Evolutionary conservation across 1,140 invertebrate genomes (phyloP).

Genomic region (Plutomurus gul): DNA sequence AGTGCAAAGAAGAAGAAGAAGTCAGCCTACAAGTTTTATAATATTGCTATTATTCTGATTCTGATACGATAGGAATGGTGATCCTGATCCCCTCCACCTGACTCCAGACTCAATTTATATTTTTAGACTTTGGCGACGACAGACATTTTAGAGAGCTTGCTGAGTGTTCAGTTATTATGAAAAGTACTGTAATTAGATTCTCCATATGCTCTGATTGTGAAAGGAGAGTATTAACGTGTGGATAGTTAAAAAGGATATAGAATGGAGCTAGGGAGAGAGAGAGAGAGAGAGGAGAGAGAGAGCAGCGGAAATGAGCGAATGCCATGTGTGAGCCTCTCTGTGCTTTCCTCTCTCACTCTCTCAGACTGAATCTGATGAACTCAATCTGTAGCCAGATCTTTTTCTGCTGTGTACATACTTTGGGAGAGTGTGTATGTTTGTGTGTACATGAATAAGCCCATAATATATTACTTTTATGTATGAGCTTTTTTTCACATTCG

Average conservation of each 20-base stretch:
- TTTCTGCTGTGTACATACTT: neutral
- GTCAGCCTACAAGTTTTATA: neutral
- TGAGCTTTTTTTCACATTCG: conserved; percentile 1
- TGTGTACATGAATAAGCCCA: neutral
- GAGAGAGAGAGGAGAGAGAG: too few species aligned
- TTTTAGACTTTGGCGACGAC: conserved; percentile 35
- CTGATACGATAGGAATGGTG: neutral
- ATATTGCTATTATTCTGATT: neutral
- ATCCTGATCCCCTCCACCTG: neutral
- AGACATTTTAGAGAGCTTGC: conserved; percentile 1
- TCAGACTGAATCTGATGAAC: neutral
- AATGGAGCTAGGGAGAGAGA: neutral
- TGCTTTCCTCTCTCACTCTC: neutral
- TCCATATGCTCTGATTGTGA: conserved; percentile 13
- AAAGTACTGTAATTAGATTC: conserved; percentile 33
- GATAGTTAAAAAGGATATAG: neutral
- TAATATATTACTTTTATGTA: conserved; percentile 15
- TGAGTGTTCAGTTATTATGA: conserved; percentile 34
- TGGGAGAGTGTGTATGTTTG: neutral
- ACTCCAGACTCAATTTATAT: conserved; percentile 3
- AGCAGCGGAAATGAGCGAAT: conserved; percentile 10
- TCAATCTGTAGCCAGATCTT: neutral
- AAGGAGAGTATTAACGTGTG: neutral
- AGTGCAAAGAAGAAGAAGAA: neutral
- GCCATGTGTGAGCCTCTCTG: neutral